Conservation (phyloP, 2,113 vertebrate genomes). For the Chaetops frenatus region DNA sequence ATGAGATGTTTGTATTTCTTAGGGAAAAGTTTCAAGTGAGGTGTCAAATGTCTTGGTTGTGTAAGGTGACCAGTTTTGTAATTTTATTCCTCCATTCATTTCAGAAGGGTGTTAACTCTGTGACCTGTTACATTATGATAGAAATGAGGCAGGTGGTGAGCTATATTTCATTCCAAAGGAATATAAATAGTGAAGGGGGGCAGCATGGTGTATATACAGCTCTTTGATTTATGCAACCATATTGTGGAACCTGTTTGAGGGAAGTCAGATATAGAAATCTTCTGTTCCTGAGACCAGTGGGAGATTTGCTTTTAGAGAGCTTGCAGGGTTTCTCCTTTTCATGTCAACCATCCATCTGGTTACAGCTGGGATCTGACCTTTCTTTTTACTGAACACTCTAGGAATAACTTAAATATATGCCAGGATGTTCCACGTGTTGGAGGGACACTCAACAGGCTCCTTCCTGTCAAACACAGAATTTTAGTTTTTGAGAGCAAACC, state of each 20-base stretch:
- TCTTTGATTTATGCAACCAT: constrained; percentile 52
- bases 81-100: constrained; percentile 8
- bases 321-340: not conserved
- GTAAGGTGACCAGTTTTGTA: not conserved
- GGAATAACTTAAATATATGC: not conserved
- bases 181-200: constrained; percentile 58
- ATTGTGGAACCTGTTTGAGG: constrained; percentile 16
- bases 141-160: constrained; percentile 55
- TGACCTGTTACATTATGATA: constrained; percentile 44
- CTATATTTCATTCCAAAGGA: constrained; percentile 44
- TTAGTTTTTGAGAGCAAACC: not conserved
- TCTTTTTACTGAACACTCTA: not conserved
- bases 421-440: not conserved
- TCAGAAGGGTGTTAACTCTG: constrained; percentile 7
- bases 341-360: not conserved
- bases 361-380: not conserved
- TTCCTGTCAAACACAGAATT: not conserved
- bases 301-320: not conserved
- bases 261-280: constrained; percentile 29
- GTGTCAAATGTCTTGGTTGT: not conserved
- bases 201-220: not conserved
- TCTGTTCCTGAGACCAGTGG: not conserved
- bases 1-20: not conserved
- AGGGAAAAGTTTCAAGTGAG: not conserved
- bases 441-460: not conserved